Base-by-base conservation (phyloP, 2,888 invertebrate species). In the Phragmatobia fuliginosa region DNA sequence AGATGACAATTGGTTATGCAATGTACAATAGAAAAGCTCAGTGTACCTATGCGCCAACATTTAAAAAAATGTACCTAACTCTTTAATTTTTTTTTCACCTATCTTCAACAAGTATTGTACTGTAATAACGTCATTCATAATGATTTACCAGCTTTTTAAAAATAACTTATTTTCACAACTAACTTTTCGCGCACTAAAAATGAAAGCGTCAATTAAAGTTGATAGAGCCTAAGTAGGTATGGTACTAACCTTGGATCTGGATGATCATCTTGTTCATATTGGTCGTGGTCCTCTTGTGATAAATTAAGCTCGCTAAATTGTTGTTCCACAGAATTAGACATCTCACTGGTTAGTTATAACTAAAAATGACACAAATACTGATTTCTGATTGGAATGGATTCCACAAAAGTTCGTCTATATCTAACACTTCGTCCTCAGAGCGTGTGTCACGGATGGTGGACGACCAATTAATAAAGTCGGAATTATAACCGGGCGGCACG, bases 231-330 rank as follows among this genome's bases (percentile, higher is more conserved):
- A 31, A 11, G 28, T 41, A 28, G 8, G 1, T 18, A 5, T 28
- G 4, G 18, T 10, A 90, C 95, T 91, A 91, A 96, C 96, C 96
- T 96, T 87, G 94, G 95, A 83, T 96, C 96, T 81, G 91, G 95
- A 68, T 88, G 90, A 83, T 96, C 96, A 81, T 96, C 96, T 76
- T 96, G 96, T 90, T 97, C 97, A 91, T 97, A 97, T 93, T 97
- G 97, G 93, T 97, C 97, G 83, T 96, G 96, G 90, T 97, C 97
- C 89, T 97, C 97, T 89, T 97, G 96, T 76, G 96, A 96, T 79
- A 96, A 92, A 88, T 96, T 96, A 85, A 96, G 95, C 86, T 97
- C 97, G 90, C 96, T 96, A 93, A 97, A 97, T 89, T 97, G 97
- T 90, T 96, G 94, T 82, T 96, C 96, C 95, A 96, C 92, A 77